Evolutionary conservation across 1,140 invertebrate species (phyloP).

Genomic region (Danaus plexippus): DNA sequence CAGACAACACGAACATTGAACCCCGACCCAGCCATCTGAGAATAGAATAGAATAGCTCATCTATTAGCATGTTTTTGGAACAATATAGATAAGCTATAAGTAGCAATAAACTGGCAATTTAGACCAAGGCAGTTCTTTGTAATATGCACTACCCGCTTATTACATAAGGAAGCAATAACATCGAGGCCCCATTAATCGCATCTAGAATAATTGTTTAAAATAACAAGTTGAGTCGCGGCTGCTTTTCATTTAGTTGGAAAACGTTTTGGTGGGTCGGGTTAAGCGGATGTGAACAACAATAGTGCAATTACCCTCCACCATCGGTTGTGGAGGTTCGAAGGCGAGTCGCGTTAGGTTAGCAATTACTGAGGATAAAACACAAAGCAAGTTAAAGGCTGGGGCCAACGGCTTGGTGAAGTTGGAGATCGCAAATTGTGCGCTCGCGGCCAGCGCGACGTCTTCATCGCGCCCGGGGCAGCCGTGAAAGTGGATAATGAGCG

Average conservation of each 20-base stretch:
- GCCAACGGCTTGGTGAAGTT: conserved; percentile 32
- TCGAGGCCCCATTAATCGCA: conserved; percentile 11
- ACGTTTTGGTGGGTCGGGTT: conserved; percentile 36
- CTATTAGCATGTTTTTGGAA: too few species aligned
- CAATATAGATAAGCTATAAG: too few species aligned
- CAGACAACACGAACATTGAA: conserved; percentile 94
- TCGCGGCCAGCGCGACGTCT: conserved; percentile 50
- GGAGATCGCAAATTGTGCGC: conserved; percentile 55
- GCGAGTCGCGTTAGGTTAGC: conserved; percentile 35
- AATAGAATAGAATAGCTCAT: too few species aligned
- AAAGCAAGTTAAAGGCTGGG: conserved; percentile 46
- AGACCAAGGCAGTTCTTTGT: too few species aligned
- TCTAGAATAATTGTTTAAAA: conserved; percentile 40
- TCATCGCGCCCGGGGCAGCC: conserved; percentile 52
- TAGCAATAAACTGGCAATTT: too few species aligned
- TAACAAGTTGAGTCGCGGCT: conserved; percentile 34
- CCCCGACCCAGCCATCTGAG: conserved; percentile 86
- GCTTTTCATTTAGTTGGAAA: conserved; percentile 48
- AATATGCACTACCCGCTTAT: too few species aligned
- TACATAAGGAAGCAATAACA: too few species aligned
- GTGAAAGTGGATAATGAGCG: conserved; percentile 67
- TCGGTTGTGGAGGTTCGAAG: conserved; percentile 32
- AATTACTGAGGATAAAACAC: conserved; percentile 63
- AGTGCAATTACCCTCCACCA: conserved; percentile 57
- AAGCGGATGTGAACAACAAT: conserved; percentile 44